phyloP scores from a whole-genome alignment of 2,797 vertebrate genomes.

The Melanotaenia parkinsoni region DNA sequence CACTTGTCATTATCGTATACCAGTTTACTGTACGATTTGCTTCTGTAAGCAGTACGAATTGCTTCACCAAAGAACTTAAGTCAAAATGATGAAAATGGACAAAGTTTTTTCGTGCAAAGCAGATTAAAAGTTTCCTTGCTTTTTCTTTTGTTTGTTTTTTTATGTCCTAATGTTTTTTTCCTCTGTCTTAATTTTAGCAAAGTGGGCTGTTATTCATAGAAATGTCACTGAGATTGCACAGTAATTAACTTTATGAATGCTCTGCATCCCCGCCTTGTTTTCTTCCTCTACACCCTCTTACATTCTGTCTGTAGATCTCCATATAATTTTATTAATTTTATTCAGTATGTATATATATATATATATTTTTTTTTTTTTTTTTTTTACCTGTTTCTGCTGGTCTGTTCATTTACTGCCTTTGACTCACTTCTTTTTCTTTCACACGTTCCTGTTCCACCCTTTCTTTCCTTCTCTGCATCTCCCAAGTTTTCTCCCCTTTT shows the following conservation, averaged over 20 bases:
- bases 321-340: neutral
- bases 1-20: too few relatives aligned
- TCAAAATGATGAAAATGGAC: neutral
- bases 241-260: slow-evolving; percentile 70
- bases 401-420: slow-evolving; percentile 24
- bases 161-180: slow-evolving; percentile 7
- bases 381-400: slow-evolving; percentile 36
- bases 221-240: slow-evolving; percentile 50
- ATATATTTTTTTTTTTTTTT: slow-evolving; percentile 8
- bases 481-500: slow-evolving; percentile 83
- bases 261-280: slow-evolving; percentile 41
- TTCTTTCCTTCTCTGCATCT: slow-evolving; percentile 63
- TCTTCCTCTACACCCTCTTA: slow-evolving; percentile 20
- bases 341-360: neutral
- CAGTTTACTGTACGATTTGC: neutral
- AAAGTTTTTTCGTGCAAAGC: neutral
- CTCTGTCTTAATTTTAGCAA: slow-evolving; percentile 43
- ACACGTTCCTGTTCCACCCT: slow-evolving; percentile 80
- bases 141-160: neutral
- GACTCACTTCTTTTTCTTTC: slow-evolving; percentile 25
- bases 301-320: slow-evolving; percentile 58
- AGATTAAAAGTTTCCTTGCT: too few relatives aligned
- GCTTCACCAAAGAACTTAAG: neutral
- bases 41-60: neutral
- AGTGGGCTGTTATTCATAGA: slow-evolving; percentile 61